Base-by-base conservation (phyloP, 1,140 invertebrate genomes). In the Notospermus geniculatus region DNA sequence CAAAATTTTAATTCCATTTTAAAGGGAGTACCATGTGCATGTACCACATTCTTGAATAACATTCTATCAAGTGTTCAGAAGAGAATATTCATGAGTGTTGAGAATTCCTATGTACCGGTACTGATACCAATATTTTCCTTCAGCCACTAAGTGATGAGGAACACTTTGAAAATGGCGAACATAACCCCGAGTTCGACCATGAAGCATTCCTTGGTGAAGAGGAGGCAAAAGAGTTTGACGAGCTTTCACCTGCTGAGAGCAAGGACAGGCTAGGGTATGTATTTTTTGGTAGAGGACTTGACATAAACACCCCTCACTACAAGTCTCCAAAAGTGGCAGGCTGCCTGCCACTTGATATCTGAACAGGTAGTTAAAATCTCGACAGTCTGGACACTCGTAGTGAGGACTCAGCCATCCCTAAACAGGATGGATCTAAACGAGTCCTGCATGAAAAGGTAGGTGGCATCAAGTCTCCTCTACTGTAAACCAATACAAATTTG, bases 171-270 rank as follows among this genome's bases (percentile, higher is more conserved):
- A 54, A 80, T 60, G 81, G 76, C 22, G 79, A 86, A 39, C 95
- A 98, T 72, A 97, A 98, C 80, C 81, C 88, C 53, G 90, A 94
- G 57, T 98, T 93, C 80, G 97, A 99, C 74, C 96, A 98, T 79
- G 95, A 99, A 77, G 93, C 94, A 2, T 98, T 99, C 78, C 83
- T 99, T 2, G 97, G 96, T 0, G 91, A 96, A 68, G 83, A 86
- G 23, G 92, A 95, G 68, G 92, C 96, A 0, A 92, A 94, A 78
- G 89, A 91, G 19, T 99, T 98, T 83, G 93, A 97, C 77, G 87
- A 96, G 70, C 83, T 98, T 15, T 86, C 89, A 7, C 95, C 95
- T 1, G 95, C 98, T 83, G 96, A 99, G 79, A 97, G 94, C 80
- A 91, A 90, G 76, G 85, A 90, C 62, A 85, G 93, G 77, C 81